phyloP scores from a whole-genome alignment of 2,113 vertebrate species.

The Capreolus pygargus region DNA sequence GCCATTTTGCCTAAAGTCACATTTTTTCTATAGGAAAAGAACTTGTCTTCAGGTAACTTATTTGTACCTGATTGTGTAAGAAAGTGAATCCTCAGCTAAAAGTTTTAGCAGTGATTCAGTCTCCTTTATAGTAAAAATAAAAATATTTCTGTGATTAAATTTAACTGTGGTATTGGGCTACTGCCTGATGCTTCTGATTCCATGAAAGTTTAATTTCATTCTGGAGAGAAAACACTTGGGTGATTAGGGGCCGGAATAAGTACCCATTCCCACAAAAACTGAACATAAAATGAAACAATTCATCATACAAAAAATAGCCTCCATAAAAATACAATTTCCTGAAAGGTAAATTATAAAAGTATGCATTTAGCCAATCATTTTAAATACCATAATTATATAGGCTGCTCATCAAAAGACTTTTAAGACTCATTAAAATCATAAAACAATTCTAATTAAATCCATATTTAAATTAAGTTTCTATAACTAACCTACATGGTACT shows the following conservation, averaged over 20 bases:
- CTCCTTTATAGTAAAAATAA: slow-evolving; percentile 71
- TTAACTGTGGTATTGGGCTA: slow-evolving; percentile 66
- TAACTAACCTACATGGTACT: slow-evolving; percentile 76
- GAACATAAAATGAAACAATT: slow-evolving; percentile 81
- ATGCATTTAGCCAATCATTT: slow-evolving; percentile 85
- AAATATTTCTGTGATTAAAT: slow-evolving; percentile 74
- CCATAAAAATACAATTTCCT: slow-evolving; percentile 78
- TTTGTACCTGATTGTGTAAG: neutral
- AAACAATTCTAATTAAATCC: slow-evolving; percentile 86
- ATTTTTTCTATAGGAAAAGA: neutral
- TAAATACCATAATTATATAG: slow-evolving; percentile 85
- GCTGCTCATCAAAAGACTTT: slow-evolving; percentile 84
- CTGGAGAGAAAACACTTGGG: slow-evolving; percentile 78
- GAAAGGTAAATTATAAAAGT: slow-evolving; percentile 84
- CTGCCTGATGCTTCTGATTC: slow-evolving; percentile 70
- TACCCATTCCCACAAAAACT: slow-evolving; percentile 58
- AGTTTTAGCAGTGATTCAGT: slow-evolving; percentile 70
- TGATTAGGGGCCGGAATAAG: slow-evolving; percentile 68
- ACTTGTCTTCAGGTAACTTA: neutral
- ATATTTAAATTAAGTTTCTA: slow-evolving; percentile 85
- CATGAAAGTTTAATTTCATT: slow-evolving; percentile 79
- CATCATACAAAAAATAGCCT: slow-evolving; percentile 79
- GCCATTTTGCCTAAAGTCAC: slow-evolving; percentile 63
- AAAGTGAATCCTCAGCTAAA: slow-evolving; percentile 66
- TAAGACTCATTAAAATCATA: slow-evolving; percentile 86